phyloP scores from a whole-genome alignment of 2,113 vertebrate species.

The Rhipidura dahli region DNA sequence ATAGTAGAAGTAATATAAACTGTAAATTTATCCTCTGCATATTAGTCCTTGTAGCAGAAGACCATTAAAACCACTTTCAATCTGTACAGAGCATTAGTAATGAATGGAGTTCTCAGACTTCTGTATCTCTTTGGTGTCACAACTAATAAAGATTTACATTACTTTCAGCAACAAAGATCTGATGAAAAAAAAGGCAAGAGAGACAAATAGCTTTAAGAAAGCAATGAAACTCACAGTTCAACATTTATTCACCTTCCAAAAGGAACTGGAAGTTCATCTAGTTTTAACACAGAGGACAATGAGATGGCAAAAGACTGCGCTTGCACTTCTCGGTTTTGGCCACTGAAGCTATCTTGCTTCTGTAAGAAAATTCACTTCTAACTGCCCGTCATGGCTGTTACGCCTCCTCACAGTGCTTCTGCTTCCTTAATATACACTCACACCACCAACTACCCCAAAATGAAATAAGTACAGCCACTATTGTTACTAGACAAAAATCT shows the following conservation, averaged over 20 bases:
- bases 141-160: background rate
- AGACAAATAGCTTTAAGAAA: background rate
- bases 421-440: fast-evolving
- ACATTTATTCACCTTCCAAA: background rate
- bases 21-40: background rate
- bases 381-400: background rate
- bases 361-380: background rate
- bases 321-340: background rate
- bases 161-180: background rate
- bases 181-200: background rate
- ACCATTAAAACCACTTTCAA: background rate
- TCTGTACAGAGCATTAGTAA: background rate
- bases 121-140: background rate
- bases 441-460: background rate
- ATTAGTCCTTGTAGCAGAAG: background rate
- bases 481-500: background rate
- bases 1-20: background rate
- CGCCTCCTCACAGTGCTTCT: background rate
- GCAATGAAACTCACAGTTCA: background rate
- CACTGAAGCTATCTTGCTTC: background rate
- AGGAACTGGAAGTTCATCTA: background rate
- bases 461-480: background rate
- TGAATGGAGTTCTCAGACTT: background rate
- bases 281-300: background rate
- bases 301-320: background rate